Percentiles rank a stretch among this genome's conserved stretches.
Conservation (phyloP, 2,888 invertebrate species). For the Trachelus troglodyta region DNA sequence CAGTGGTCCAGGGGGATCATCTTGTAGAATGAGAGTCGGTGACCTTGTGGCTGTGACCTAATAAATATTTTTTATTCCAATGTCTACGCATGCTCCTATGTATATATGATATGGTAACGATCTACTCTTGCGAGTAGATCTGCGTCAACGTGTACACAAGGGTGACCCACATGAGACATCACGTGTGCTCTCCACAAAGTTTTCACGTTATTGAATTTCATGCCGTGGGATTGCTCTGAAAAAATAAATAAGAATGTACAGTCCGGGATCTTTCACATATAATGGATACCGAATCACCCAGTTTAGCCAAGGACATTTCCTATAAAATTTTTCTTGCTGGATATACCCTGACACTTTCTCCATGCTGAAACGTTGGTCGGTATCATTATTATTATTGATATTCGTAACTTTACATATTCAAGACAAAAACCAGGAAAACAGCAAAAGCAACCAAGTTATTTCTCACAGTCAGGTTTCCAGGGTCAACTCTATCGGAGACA, state of each 20-base stretch:
- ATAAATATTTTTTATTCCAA: slow-evolving; percentile 8
- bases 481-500: not conserved
- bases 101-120: not conserved
- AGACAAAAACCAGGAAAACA: not conserved
- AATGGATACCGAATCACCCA: not conserved
- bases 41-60: slow-evolving; percentile 23
- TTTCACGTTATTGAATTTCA: slow-evolving; percentile 18
- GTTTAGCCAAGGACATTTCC: not conserved
- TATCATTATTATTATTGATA: no score
- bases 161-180: not conserved
- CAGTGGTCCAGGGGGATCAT: not conserved
- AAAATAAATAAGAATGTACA: not conserved
- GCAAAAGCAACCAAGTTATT: not conserved
- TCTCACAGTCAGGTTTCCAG: not conserved
- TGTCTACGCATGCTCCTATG: not conserved
- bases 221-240: not conserved
- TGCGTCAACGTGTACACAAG: not conserved
- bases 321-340: not conserved
- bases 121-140: not conserved
- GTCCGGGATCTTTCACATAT: not conserved
- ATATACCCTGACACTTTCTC: not conserved
- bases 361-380: not conserved
- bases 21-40: slow-evolving; percentile 7
- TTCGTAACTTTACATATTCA: not conserved
- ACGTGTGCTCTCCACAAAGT: not conserved